Evolutionary conservation across 37 sponge, comb jelly and placozoan genomes (phyloP).

Genomic region (Petrosia ficiformis): DNA sequence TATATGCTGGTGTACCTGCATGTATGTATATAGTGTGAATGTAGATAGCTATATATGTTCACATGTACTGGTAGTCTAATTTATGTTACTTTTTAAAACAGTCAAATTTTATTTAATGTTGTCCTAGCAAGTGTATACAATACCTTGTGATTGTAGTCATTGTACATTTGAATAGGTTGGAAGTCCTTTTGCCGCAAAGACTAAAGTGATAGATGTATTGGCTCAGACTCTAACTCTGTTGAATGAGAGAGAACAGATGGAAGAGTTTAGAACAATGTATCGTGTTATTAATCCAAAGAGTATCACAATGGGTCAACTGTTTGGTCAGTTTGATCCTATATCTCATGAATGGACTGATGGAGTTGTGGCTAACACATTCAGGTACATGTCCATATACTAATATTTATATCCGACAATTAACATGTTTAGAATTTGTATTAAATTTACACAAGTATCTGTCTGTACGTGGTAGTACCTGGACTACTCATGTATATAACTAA

Average conservation of each 20-base stretch:
- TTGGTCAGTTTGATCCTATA: slow-evolving; percentile 99
- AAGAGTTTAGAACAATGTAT: slow-evolving; percentile 73
- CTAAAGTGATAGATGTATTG: slow-evolving; percentile 68
- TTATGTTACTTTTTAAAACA: too few species aligned
- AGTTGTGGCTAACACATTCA: slow-evolving; percentile 94
- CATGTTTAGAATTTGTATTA: not conserved
- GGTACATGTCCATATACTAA: slow-evolving; percentile 28
- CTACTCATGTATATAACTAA: too few species aligned
- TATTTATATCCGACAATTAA: not conserved
- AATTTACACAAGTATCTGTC: slow-evolving; percentile 4
- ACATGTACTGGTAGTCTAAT: too few species aligned
- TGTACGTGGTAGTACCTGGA: too few species aligned
- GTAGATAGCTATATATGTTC: too few species aligned
- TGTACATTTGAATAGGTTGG: not conserved
- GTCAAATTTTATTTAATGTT: too few species aligned
- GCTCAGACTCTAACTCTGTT: slow-evolving; percentile 86
- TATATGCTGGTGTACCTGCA: too few species aligned
- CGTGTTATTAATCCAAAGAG: slow-evolving; percentile 96
- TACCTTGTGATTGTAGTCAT: too few species aligned
- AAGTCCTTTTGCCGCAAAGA: slow-evolving; percentile 17
- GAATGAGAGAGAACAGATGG: slow-evolving; percentile 82
- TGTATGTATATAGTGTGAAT: too few species aligned
- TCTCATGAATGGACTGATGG: slow-evolving; percentile 99
- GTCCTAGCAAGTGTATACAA: too few species aligned
- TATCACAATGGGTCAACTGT: slow-evolving; percentile 97